phyloP scores from a whole-genome alignment of 1,140 invertebrate species.

The Solenopsis fugax region DNA sequence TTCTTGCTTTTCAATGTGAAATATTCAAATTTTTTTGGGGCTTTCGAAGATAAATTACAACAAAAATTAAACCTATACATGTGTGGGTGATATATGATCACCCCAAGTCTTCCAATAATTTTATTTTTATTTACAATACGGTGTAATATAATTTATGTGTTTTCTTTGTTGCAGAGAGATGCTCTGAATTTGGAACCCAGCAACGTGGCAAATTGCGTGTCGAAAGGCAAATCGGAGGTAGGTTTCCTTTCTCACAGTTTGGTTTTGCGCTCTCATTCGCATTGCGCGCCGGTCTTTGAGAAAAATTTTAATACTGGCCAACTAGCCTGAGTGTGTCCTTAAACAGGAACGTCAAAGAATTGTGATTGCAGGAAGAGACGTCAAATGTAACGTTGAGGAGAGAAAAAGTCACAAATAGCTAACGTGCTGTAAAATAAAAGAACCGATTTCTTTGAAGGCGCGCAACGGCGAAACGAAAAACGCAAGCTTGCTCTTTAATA shows the following conservation, averaged over 20 bases:
- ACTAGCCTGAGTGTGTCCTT: neutral
- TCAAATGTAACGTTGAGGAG: conserved; percentile 35
- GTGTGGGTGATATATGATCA: neutral
- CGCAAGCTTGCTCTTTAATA: conserved; percentile 46
- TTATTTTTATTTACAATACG: neutral
- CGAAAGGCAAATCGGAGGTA: conserved; percentile 95
- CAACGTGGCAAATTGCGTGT: conserved; percentile 92
- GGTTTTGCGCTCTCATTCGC: conserved; percentile 3
- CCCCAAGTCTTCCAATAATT: neutral
- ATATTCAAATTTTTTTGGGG: neutral
- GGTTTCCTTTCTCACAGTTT: conserved; percentile 74
- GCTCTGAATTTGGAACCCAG: conserved; percentile 91
- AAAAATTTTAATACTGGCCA: conserved; percentile 59
- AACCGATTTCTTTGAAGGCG: neutral
- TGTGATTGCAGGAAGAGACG: conserved; percentile 56
- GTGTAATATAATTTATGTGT: conserved; percentile 14
- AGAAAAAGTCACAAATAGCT: neutral
- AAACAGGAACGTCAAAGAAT: conserved; percentile 14
- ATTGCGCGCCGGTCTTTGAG: conserved; percentile 25
- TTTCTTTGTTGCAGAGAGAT: conserved; percentile 90
- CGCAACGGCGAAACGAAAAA: conserved; percentile 4
- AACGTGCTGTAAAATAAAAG: conserved; percentile 20
- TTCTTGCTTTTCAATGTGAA: conserved; percentile 5
- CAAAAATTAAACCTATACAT: neutral
- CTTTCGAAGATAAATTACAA: neutral